Evolutionary conservation across 2,113 vertebrate species (phyloP).

Genomic region (Lagopus leucura): DNA sequence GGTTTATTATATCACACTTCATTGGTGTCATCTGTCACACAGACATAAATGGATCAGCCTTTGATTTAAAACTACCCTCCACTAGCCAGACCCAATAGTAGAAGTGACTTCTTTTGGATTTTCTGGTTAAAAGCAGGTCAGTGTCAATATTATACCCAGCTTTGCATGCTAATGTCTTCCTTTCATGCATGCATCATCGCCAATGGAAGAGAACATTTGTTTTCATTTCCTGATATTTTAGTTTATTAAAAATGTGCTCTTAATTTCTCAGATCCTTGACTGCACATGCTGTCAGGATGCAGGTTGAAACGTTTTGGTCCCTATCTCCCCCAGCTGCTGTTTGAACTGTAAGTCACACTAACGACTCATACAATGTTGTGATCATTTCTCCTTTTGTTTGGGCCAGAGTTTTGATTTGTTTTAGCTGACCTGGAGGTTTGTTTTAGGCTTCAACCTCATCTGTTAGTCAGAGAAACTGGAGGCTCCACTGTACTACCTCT

Average conservation of each 20-base stretch:
- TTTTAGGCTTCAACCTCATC: neutral
- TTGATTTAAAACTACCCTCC: conserved; percentile 33
- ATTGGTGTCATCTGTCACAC: conserved; percentile 71
- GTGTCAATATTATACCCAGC: neutral
- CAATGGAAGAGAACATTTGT: conserved; percentile 22
- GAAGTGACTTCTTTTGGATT: conserved; percentile 14
- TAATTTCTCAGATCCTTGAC: conserved; percentile 27
- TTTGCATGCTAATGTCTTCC: conserved; percentile 32
- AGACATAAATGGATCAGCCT: conserved; percentile 57
- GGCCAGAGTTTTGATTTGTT: neutral
- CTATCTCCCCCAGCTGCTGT: neutral
- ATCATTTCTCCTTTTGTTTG: conserved; percentile 24
- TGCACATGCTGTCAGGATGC: neutral
- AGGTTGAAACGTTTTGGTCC: neutral
- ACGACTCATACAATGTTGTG: neutral
- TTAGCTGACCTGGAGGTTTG: neutral
- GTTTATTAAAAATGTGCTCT: conserved; percentile 48
- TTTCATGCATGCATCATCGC: neutral
- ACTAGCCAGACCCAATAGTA: neutral
- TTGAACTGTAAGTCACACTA: neutral
- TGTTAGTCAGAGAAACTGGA: neutral
- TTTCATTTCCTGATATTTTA: conserved; percentile 40
- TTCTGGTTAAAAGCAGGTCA: neutral
- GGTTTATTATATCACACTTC: conserved; percentile 73
- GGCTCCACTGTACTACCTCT: neutral